These are phyloP conservation scores for Sinocyclocheilus rhinocerous DNA, from an alignment of 2,113 vertebrate genomes.

Conservation along the genomic window DNA sequence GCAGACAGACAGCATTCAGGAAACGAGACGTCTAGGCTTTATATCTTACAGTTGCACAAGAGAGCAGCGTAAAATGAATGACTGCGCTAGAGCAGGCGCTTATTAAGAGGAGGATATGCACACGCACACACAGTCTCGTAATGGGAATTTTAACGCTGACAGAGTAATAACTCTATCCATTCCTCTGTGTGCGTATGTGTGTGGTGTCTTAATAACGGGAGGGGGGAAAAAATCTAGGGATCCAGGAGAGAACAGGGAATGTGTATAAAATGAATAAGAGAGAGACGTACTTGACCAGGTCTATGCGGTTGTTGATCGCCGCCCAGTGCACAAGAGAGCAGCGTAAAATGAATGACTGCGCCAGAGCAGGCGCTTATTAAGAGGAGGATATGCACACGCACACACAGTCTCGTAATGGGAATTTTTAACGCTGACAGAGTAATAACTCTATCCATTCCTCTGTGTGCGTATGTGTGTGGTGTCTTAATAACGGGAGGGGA, in stretches of 20 bases:
- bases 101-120: background rate
- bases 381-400: background rate
- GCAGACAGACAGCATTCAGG: background rate
- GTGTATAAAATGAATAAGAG: background rate
- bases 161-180: background rate
- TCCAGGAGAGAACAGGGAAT: background rate
- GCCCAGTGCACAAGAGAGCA: constrained; percentile 85
- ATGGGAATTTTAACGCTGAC: background rate
- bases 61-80: background rate
- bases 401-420: background rate
- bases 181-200: background rate
- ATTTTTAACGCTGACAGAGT: background rate
- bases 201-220: background rate
- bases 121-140: background rate
- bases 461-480: background rate
- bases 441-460: background rate
- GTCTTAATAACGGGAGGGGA: background rate
- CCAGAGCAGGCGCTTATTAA: background rate
- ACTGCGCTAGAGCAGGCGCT: background rate
- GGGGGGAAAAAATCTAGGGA: background rate
- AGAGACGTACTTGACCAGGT: constrained; percentile 92
- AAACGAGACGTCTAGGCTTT: background rate
- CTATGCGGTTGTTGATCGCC: constrained; percentile 98
- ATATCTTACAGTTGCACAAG: background rate
- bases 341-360: background rate